Percentiles rank a stretch among this genome's conserved stretches.
Evolutionary conservation across 2,113 vertebrate species (phyloP).

Genomic region (cattle (Bos taurus)): DNA sequence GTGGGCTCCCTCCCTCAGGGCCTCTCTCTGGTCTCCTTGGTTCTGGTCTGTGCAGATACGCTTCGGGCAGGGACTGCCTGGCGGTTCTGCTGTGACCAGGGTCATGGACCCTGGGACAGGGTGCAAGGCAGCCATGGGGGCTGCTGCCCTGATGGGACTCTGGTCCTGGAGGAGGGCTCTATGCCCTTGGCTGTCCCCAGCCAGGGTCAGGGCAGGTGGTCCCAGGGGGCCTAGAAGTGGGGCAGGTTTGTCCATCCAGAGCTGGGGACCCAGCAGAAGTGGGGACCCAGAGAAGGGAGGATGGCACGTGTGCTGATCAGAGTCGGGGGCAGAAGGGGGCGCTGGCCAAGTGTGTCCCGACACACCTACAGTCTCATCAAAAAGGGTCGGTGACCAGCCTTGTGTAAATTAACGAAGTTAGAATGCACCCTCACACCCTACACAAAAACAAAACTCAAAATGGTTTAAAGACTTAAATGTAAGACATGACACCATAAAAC

Average conservation of each 20-base stretch:
- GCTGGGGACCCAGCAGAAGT: background rate
- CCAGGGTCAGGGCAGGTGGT: accelerated
- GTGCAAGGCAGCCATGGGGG: accelerated
- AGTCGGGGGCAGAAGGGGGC: accelerated
- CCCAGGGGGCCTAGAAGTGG: background rate
- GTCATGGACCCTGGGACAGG: background rate
- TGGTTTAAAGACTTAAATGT: background rate
- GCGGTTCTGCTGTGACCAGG: accelerated
- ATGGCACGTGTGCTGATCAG: background rate
- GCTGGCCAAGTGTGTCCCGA: accelerated
- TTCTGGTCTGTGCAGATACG: background rate
- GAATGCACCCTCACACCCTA: background rate
- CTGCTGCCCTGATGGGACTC: background rate
- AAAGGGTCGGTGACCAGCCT: background rate
- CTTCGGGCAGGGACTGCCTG: accelerated
- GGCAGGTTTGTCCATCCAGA: background rate
- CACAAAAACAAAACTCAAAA: background rate
- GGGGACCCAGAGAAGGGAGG: no score
- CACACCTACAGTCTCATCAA: accelerated
- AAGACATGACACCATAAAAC: background rate
- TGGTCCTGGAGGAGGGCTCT: no score
- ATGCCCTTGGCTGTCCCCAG: background rate
- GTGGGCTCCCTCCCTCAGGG: accelerated
- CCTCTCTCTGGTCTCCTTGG: background rate
- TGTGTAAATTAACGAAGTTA: background rate